Percentiles rank a stretch among this genome's conserved stretches.
phyloP scores from a whole-genome alignment of 2,113 vertebrate genomes.

The Procapra przewalskii region DNA sequence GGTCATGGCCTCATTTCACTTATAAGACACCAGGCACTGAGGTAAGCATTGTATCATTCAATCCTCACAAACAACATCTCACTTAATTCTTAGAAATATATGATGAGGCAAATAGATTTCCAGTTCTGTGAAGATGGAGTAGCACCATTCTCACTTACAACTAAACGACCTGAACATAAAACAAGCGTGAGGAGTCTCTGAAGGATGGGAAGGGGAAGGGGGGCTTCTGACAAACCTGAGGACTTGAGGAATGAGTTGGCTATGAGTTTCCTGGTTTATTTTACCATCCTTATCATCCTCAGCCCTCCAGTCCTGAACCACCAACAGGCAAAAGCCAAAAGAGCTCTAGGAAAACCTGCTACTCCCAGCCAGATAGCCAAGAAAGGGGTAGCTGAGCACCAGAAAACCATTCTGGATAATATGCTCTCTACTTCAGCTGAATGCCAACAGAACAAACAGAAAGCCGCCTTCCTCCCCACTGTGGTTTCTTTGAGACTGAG shows the following conservation, averaged over 20 bases:
- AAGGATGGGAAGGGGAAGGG: background rate
- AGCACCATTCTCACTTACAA: accelerated
- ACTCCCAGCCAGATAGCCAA: no score
- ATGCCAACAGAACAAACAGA: background rate
- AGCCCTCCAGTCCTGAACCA: background rate
- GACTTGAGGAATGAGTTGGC: background rate
- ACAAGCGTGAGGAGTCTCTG: background rate
- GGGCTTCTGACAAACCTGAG: background rate
- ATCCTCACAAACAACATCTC: background rate
- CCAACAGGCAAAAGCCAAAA: background rate
- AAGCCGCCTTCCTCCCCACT: accelerated
- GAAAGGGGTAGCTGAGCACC: background rate
- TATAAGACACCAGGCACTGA: background rate
- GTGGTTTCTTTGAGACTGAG: background rate
- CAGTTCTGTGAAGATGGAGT: background rate
- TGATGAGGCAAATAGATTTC: background rate
- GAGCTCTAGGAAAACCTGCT: background rate
- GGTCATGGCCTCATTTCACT: background rate
- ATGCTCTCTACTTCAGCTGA: background rate
- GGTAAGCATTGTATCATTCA: background rate
- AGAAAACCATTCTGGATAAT: background rate
- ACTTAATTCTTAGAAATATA: background rate
- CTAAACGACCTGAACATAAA: background rate
- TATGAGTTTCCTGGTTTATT: background rate
- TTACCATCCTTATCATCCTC: no score